Percentiles rank a stretch among this genome's conserved stretches.
Conservation (phyloP, 1,140 invertebrate species). For the Cyphomyrmex costatus region DNA sequence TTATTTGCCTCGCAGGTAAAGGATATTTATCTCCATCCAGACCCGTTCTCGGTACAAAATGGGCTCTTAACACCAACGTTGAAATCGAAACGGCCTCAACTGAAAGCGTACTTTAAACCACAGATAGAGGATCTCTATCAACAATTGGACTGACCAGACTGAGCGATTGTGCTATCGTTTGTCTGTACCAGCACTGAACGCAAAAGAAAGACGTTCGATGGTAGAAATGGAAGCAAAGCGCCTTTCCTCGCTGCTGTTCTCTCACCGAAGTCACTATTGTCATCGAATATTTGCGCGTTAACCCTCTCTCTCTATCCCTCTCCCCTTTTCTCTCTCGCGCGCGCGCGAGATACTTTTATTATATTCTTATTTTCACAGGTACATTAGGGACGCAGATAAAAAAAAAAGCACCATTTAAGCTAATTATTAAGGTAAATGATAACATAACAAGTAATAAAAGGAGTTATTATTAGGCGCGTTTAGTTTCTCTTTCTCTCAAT, state of each 20-base stretch:
- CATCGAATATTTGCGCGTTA: constrained; percentile 70
- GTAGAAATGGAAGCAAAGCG: constrained; percentile 58
- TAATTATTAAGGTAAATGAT: constrained; percentile 74
- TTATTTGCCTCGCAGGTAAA: constrained; percentile 91
- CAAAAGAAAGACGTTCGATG: constrained; percentile 38
- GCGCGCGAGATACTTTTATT: constrained; percentile 74
- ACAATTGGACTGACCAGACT: constrained; percentile 83
- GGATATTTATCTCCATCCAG: constrained; percentile 97
- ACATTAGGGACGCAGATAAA: constrained; percentile 62
- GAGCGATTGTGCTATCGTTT: constrained; percentile 71
- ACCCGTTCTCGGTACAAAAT: constrained; percentile 98
- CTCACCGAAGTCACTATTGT: constrained; percentile 67
- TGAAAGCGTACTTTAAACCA: constrained; percentile 96
- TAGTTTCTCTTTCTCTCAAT: constrained; percentile 67
- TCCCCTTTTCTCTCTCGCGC: too few relatives aligned
- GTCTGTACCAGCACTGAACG: constrained; percentile 59
- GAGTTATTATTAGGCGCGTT: constrained; percentile 73
- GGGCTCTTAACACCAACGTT: constrained; percentile 98
- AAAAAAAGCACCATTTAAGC: constrained; percentile 70
- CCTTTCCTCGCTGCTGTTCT: constrained; percentile 64
- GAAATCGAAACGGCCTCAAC: constrained; percentile 97
- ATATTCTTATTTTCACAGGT: constrained; percentile 76
- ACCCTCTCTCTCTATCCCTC: too few relatives aligned
- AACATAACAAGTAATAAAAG: constrained; percentile 74
- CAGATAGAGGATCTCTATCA: constrained; percentile 96